A percentile compares a stretch with the other conserved stretches of the same genome.
Evolutionary conservation across 2,113 vertebrate species (phyloP).

Genomic region (Pseudorectes ferrugineus): DNA sequence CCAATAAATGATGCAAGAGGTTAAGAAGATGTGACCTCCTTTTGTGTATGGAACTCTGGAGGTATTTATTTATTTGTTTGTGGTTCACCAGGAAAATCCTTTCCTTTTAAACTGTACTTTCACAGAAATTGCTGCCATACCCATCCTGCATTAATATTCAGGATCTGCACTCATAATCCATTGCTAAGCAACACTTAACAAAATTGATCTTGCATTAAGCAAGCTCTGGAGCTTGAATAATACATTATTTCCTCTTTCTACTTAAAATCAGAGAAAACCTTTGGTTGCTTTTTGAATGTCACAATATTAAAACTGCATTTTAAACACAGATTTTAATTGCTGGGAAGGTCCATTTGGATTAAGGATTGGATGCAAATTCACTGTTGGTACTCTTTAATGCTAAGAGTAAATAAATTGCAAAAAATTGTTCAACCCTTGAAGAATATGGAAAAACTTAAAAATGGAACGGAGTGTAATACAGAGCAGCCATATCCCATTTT

Average conservation of each 20-base stretch:
- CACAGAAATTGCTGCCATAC: background rate
- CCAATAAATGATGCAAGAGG: background rate
- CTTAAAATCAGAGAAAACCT: slow-evolving; percentile 37
- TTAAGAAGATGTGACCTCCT: background rate
- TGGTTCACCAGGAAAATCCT: background rate
- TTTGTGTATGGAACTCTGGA: background rate
- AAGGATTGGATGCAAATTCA: slow-evolving; percentile 6
- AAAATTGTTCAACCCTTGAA: background rate
- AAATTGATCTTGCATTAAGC: slow-evolving; percentile 65
- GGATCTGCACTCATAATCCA: slow-evolving; percentile 48
- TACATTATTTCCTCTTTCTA: slow-evolving; percentile 54
- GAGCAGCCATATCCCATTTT: background rate
- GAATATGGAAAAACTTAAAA: background rate
- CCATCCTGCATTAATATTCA: slow-evolving; percentile 45
- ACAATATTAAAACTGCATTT: slow-evolving; percentile 15
- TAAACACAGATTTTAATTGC: slow-evolving; percentile 29
- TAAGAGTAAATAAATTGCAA: background rate
- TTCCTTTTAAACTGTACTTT: background rate
- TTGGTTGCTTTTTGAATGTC: slow-evolving; percentile 23
- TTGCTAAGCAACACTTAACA: slow-evolving; percentile 70
- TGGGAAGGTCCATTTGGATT: slow-evolving; percentile 19
- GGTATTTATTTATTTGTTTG: background rate
- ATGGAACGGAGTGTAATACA: background rate
- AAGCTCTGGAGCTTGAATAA: slow-evolving; percentile 60
- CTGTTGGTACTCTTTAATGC: background rate